Evolutionary conservation across 2,113 vertebrate species (phyloP).

Genomic region (Pomatostomus ruficeps): DNA sequence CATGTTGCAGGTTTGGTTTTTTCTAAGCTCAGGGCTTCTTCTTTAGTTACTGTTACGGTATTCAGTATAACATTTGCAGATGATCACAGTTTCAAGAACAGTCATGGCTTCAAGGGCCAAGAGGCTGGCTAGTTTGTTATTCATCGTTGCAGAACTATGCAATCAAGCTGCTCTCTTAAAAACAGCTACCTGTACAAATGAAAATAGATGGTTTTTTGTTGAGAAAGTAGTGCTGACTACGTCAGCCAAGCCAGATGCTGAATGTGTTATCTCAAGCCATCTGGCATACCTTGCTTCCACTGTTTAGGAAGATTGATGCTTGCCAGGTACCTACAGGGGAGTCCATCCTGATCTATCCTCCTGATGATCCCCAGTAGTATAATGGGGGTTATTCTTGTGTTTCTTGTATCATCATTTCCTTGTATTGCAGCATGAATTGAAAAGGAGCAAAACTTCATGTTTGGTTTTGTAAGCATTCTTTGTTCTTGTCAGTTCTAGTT

Average conservation of each 20-base stretch:
- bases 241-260: not conserved
- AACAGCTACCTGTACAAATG: not conserved
- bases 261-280: not conserved
- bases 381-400: not conserved
- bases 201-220: not conserved
- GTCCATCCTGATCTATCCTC: not conserved
- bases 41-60: not conserved
- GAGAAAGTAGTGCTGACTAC: not conserved
- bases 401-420: not conserved
- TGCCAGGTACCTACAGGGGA: not conserved
- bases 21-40: not conserved
- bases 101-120: not conserved
- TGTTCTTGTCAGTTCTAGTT: not conserved
- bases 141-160: not conserved
- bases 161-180: not conserved
- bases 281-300: not conserved
- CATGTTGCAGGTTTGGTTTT: not conserved
- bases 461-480: not conserved
- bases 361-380: not conserved
- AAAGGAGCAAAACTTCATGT: not conserved
- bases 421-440: not conserved
- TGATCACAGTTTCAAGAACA: not conserved
- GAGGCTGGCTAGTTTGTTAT: not conserved
- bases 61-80: not conserved
- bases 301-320: not conserved